These are phyloP conservation scores for Pteromalus puparum DNA, from an alignment of 1,140 invertebrate species.

Conservation along the genomic window DNA sequence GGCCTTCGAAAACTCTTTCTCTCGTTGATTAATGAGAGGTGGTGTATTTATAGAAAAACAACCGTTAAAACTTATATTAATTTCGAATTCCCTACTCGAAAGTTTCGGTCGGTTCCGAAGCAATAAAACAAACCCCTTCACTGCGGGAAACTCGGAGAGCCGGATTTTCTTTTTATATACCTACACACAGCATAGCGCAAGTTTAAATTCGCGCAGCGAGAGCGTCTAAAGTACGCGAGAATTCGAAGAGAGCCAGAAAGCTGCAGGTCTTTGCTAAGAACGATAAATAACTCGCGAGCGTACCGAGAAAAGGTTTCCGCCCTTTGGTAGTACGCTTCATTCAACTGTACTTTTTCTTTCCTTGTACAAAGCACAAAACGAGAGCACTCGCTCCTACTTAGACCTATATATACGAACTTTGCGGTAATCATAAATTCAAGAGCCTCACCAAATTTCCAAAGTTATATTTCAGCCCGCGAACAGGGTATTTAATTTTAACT, in stretches of 20 bases:
- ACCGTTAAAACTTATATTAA: background rate
- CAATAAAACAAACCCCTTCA: slow-evolving; percentile 11
- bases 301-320: slow-evolving; percentile 55
- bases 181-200: background rate
- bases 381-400: slow-evolving; percentile 25
- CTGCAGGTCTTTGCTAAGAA: slow-evolving; percentile 35
- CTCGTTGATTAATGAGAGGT: background rate
- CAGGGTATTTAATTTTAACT: no score
- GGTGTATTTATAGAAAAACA: background rate
- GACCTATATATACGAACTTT: slow-evolving; percentile 27
- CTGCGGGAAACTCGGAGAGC: background rate
- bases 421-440: slow-evolving; percentile 52
- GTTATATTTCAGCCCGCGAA: no score
- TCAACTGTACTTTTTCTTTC: slow-evolving; percentile 48
- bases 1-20: background rate
- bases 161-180: background rate
- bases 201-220: slow-evolving; percentile 34
- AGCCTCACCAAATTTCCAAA: slow-evolving; percentile 31
- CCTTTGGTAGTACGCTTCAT: slow-evolving; percentile 55
- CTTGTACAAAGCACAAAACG: slow-evolving; percentile 18
- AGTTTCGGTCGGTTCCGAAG: no score
- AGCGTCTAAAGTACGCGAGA: slow-evolving; percentile 35
- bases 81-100: background rate
- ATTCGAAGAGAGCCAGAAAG: slow-evolving; percentile 34
- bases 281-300: slow-evolving; percentile 53